Evolutionary conservation across 1,140 invertebrate genomes (phyloP).

Genomic region (Brachionus angularis): DNA sequence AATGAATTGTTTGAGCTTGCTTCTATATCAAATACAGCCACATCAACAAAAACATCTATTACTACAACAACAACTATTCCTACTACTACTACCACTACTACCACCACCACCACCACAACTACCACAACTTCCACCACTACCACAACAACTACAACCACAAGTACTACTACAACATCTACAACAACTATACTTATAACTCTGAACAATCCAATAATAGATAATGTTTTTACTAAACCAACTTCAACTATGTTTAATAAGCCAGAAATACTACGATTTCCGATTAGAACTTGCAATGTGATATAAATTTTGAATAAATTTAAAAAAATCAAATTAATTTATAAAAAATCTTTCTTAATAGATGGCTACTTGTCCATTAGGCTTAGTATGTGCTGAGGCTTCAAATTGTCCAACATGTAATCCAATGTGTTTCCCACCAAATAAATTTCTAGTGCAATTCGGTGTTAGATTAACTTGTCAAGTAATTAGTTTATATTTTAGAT

Average conservation of each 20-base stretch:
- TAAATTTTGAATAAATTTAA: background rate
- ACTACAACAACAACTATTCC: background rate
- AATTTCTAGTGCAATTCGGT: conserved; percentile 13
- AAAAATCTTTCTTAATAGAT: too few relatives aligned
- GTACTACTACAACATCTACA: background rate
- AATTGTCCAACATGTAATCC: conserved; percentile 25
- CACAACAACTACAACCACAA: background rate
- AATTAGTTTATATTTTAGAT: too few relatives aligned
- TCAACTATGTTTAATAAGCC: background rate
- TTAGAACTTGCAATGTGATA: background rate
- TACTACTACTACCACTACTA: too few relatives aligned
- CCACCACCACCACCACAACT: background rate
- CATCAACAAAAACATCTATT: background rate
- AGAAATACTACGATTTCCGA: background rate
- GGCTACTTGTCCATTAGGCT: background rate
- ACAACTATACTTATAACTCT: background rate
- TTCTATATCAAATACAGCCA: background rate
- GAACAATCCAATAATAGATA: background rate
- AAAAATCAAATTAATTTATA: background rate
- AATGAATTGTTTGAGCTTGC: background rate
- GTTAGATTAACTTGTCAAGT: conserved; percentile 7
- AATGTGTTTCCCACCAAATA: conserved; percentile 8
- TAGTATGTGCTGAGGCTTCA: conserved; percentile 18
- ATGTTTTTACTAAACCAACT: background rate
- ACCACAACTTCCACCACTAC: background rate